These are phyloP conservation scores for Leptonema lineaticorne DNA, from an alignment of 1,140 invertebrate species.

Conservation along the genomic window DNA sequence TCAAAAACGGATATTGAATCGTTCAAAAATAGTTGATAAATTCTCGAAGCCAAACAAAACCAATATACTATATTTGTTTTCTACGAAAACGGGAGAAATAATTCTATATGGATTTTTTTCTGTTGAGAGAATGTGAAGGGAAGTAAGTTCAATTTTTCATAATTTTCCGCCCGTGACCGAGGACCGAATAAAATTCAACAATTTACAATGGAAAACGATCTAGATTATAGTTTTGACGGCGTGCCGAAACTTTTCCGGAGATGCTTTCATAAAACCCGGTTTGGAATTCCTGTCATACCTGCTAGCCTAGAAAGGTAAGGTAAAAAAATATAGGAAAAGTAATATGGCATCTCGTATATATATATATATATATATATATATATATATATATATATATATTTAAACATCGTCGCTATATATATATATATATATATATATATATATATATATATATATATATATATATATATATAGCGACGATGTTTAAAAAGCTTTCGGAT, in stretches of 20 bases:
- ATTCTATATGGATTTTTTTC: neutral
- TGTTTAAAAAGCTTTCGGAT: too few relatives aligned
- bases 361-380: neutral
- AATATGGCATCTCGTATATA: neutral
- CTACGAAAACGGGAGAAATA: neutral
- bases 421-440: neutral
- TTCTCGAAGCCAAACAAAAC: neutral
- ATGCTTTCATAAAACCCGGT: slow-evolving; percentile 4
- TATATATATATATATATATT: neutral
- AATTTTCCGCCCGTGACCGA: neutral
- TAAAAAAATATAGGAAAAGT: neutral
- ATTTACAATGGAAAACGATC: slow-evolving; percentile 9
- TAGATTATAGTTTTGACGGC: slow-evolving; percentile 1
- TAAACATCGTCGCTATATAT: neutral
- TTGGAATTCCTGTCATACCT: slow-evolving; percentile 3
- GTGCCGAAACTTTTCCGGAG: neutral
- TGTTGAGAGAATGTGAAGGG: neutral
- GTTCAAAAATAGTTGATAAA: too few relatives aligned
- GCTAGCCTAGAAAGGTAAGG: neutral
- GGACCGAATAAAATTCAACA: neutral
- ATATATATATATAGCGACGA: neutral
- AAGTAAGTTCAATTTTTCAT: slow-evolving; percentile 1
- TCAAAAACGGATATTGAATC: too few relatives aligned
- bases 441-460: neutral
- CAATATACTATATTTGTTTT: neutral